Evolutionary conservation across 2,113 vertebrate species (phyloP), one percentile per base, ranked within the genome.

Genomic region (Ochotona curzoniae): DNA sequence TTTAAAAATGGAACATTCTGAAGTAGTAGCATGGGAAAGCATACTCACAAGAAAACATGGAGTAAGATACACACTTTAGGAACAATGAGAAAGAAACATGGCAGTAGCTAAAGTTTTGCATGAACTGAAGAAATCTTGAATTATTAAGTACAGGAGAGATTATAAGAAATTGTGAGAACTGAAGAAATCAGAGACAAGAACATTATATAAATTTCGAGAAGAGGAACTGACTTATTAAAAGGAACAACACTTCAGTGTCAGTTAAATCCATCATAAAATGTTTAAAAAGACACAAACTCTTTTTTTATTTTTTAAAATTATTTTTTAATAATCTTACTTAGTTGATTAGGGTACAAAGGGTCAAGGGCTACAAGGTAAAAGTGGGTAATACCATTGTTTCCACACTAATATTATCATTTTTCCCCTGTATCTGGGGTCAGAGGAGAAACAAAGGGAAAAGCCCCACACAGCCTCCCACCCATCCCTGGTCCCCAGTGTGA

Each of bases 231-330:
- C 74, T 67, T 69, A 44, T 76, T 71, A 73, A 44, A 85, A 74
- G 5, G 18, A 78, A 35, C 13, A 89, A 85, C n/a, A 80, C 75
- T 7, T 75, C 88, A 75, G 44, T 10, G 20, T 81, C 84, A 57
- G 61, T 14, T 93, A 91, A 79, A 75, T 47, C 74, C 87, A 94
- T 20, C 61, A 81, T 73, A 87, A 83, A 80, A 20, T 87, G 87
- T 74, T 92, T 51, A 5, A 32, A 69, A 66, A 76, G 69, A 91
- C 88, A 70, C 8, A 93, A 94, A 85, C 70, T 47, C 61, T n/a
- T n/a, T n/a, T n/a, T n/a, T n/a, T n/a, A n/a, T n/a, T n/a, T n/a
- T n/a, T n/a, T n/a, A n/a, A n/a, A n/a, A n/a, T n/a, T n/a, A n/a
- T n/a, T n/a, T n/a, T n/a, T n/a, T n/a, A n/a, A n/a, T n/a, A n/a